These are phyloP conservation scores for Acanthaster planci DNA, from an alignment of 35 echinoderm and acorn worm species.

Conservation along the genomic window DNA sequence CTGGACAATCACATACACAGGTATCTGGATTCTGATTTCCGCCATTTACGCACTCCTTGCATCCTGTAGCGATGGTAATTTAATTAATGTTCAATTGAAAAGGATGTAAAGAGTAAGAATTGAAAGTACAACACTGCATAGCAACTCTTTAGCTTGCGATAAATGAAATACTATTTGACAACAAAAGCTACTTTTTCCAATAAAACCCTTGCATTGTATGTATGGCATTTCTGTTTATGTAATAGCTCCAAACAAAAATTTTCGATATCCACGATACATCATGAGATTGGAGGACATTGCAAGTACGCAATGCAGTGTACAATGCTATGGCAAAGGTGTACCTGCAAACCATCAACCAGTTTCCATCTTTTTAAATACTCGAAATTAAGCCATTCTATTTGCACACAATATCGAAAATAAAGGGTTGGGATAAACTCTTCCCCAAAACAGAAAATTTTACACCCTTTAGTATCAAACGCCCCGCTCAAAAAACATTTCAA, in stretches of 20 bases:
- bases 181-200: background rate
- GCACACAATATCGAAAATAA: no score
- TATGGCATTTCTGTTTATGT: background rate
- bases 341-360: no score
- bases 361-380: no score
- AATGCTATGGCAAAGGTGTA: no score
- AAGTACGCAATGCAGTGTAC: background rate
- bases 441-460: no score
- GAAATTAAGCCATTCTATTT: no score
- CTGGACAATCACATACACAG: background rate
- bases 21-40: background rate
- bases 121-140: background rate
- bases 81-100: background rate
- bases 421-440: no score
- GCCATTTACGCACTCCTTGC: background rate
- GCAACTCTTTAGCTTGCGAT: background rate
- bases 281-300: background rate
- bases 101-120: background rate
- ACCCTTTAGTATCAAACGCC: no score
- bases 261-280: background rate
- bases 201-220: background rate
- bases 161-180: background rate
- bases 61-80: background rate
- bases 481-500: no score
- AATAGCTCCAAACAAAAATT: background rate